Percentiles rank a stretch among this genome's conserved stretches.
Conservation (phyloP, 2,888 invertebrate species). For the Galerucella nymphaeae region DNA sequence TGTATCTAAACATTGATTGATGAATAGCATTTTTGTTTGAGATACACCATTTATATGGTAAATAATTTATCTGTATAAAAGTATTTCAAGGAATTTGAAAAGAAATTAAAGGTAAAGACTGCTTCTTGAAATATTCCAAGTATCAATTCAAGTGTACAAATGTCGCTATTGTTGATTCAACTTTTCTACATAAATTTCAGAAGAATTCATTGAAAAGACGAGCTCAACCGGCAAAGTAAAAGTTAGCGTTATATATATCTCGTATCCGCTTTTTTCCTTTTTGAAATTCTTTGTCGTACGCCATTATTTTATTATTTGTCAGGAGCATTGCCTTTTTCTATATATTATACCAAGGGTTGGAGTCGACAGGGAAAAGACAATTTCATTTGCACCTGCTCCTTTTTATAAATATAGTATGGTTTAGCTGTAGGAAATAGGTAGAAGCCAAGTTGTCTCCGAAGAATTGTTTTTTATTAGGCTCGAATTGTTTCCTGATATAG, state of each 20-base stretch:
- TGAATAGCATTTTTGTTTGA: no score
- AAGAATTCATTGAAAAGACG: conserved; percentile 46
- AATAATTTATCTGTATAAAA: not conserved
- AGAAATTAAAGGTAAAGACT: conserved; percentile 34
- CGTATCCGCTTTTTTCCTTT: conserved; percentile 43
- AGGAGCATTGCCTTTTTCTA: conserved; percentile 17
- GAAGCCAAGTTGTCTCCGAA: no score
- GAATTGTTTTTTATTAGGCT: no score
- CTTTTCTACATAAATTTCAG: conserved; percentile 47
- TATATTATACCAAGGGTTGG: not conserved
- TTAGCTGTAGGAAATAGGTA: no score
- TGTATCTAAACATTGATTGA: no score
- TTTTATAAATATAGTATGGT: no score
- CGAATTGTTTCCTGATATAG: no score
- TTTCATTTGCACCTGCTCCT: no score
- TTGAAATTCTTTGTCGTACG: conserved; percentile 32
- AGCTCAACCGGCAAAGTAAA: conserved; percentile 48
- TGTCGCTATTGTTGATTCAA: conserved; percentile 43
- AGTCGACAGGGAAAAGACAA: not conserved
- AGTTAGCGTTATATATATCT: conserved; percentile 49
- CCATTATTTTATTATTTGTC: conserved; percentile 19
- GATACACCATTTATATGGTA: no score
- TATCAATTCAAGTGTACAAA: conserved; percentile 43
- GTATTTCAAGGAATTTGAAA: not conserved
- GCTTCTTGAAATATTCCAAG: conserved; percentile 36